These are phyloP conservation scores for Trachurus trachurus DNA, from an alignment of 2,797 vertebrate species.

Conservation along the genomic window DNA sequence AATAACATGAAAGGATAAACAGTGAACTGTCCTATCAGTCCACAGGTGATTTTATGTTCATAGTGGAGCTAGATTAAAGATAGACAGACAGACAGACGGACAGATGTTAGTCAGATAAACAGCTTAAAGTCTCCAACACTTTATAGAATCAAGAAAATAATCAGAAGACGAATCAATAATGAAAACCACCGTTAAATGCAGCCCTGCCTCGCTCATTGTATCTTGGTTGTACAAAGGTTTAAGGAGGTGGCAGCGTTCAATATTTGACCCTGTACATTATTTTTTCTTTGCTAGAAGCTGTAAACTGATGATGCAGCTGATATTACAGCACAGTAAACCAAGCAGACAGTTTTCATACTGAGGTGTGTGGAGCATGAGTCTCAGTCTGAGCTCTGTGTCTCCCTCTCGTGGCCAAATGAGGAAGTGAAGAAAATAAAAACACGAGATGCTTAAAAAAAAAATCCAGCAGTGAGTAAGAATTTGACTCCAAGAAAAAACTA, in stretches of 20 bases:
- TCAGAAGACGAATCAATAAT: too few relatives aligned
- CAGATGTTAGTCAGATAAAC: too few relatives aligned
- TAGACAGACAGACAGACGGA: too few relatives aligned
- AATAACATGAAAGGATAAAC: background rate
- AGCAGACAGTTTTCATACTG: background rate
- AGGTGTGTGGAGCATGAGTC: background rate
- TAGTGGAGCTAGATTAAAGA: background rate
- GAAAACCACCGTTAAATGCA: too few relatives aligned
- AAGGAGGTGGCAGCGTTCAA: too few relatives aligned
- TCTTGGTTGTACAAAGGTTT: too few relatives aligned
- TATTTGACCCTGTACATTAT: too few relatives aligned
- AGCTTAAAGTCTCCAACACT: too few relatives aligned
- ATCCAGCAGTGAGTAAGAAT: background rate
- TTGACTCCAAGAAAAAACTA: background rate
- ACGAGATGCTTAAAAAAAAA: background rate
- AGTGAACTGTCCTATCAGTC: background rate
- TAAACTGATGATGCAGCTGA: background rate
- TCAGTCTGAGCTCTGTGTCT: conserved; percentile 18
- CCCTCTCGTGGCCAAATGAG: conserved; percentile 57
- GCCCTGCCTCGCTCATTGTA: too few relatives aligned
- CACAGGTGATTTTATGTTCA: background rate
- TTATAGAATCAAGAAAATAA: too few relatives aligned
- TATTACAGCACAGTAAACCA: conserved; percentile 2
- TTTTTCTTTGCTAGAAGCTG: background rate
- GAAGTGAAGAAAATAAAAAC: background rate